These are phyloP conservation scores for Timandra comae DNA, from an alignment of 2,888 invertebrate genomes.

Conservation along the genomic window DNA sequence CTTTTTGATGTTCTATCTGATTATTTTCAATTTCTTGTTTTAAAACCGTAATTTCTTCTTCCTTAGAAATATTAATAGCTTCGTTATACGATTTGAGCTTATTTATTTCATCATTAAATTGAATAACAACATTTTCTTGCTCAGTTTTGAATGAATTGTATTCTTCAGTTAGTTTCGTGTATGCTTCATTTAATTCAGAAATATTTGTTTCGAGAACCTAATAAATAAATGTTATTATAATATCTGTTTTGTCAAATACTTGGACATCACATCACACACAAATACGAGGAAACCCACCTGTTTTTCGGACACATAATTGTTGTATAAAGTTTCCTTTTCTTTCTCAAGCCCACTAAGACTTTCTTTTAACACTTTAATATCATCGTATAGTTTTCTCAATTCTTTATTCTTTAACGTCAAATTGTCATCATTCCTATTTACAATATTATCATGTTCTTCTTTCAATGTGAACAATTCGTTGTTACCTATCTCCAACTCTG, in stretches of 20 bases:
- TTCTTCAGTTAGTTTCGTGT: conserved; percentile 26
- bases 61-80: conserved; percentile 32
- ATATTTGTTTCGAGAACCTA: conserved; percentile 47
- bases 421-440: conserved; percentile 36
- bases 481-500: conserved; percentile 54
- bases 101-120: conserved; percentile 35
- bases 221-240: conserved; percentile 25
- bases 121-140: conserved; percentile 28
- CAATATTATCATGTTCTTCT: conserved; percentile 46
- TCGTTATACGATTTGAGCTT: conserved; percentile 32
- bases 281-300: conserved; percentile 55
- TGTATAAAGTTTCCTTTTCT: conserved; percentile 33
- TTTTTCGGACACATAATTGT: conserved; percentile 35
- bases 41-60: conserved; percentile 38
- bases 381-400: conserved; percentile 39
- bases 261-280: conserved; percentile 27
- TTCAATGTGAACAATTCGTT: conserved; percentile 45
- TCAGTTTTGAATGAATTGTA: conserved; percentile 29
- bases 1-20: conserved; percentile 24
- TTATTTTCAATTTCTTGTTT: conserved; percentile 32
- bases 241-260: background rate
- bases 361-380: conserved; percentile 32
- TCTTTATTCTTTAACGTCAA: conserved; percentile 47
- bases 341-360: conserved; percentile 26
- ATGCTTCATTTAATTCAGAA: conserved; percentile 30